These are phyloP conservation scores for Hemibagrus guttatus DNA, from an alignment of 2,797 vertebrate species.

Conservation along the genomic window DNA sequence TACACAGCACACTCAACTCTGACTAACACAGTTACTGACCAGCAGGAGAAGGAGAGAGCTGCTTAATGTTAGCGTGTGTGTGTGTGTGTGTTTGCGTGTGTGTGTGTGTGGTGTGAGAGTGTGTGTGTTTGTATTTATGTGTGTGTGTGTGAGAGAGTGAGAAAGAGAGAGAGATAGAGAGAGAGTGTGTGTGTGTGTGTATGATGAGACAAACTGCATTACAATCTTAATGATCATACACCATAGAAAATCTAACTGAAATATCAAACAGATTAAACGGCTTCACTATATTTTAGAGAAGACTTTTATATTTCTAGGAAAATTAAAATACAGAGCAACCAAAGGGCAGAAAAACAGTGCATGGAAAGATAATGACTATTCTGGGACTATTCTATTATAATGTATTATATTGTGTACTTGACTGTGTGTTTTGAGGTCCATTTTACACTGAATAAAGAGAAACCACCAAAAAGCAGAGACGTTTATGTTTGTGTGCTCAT, in stretches of 20 bases:
- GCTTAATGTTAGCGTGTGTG: constrained; percentile 2
- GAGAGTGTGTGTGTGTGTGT: background rate
- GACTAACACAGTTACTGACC: constrained; percentile 35
- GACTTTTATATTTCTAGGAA: background rate
- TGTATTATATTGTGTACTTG: constrained; percentile 14
- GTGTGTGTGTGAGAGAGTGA: background rate
- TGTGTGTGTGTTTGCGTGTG: background rate
- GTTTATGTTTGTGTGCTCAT: constrained; percentile 20
- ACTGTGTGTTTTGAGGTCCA: constrained; percentile 28
- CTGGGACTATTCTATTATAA: constrained; percentile 8
- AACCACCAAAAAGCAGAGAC: constrained; percentile 28
- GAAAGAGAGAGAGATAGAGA: background rate
- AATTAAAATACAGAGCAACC: constrained; percentile 6
- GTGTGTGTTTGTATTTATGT: too few species aligned
- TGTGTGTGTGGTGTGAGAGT: background rate
- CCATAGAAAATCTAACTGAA: constrained; percentile 2
- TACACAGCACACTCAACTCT: constrained; percentile 18
- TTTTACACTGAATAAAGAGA: constrained; percentile 29
- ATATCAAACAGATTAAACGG: constrained; percentile 8
- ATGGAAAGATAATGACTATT: constrained; percentile 21
- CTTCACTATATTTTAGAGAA: background rate
- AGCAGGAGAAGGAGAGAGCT: constrained; percentile 10
- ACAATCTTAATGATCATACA: constrained; percentile 6
- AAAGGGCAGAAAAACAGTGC: background rate
- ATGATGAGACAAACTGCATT: constrained; percentile 49